phyloP scores from a whole-genome alignment of 2,113 vertebrate species.

The Corythornis vintsioides region DNA sequence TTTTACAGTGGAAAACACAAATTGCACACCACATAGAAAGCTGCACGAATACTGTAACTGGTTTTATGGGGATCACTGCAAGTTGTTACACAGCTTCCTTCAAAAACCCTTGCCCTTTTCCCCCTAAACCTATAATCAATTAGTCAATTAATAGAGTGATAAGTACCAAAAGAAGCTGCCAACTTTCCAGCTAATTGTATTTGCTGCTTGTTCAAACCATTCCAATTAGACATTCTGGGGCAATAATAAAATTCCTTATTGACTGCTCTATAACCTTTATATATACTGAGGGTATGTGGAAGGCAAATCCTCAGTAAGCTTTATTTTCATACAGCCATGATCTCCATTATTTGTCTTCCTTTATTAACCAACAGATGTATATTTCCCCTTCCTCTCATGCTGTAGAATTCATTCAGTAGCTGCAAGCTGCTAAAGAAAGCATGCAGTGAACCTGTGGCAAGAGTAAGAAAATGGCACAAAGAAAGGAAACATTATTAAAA shows the following conservation, averaged over 20 bases:
- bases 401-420: not conserved
- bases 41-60: not conserved
- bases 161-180: not conserved
- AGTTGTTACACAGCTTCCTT: not conserved
- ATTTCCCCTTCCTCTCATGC: not conserved
- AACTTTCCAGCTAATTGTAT: not conserved
- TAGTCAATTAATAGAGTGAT: not conserved
- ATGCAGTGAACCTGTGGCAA: not conserved
- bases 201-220: not conserved
- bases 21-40: not conserved
- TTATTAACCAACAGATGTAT: not conserved
- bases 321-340: not conserved
- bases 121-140: not conserved
- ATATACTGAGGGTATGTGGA: not conserved
- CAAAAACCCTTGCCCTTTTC: not conserved
- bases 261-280: not conserved
- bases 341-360: not conserved
- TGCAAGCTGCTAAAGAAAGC: not conserved
- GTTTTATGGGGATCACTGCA: not conserved
- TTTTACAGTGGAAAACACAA: conserved; percentile 23
- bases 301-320: not conserved
- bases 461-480: not conserved
- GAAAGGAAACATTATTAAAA: not conserved
- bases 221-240: not conserved
- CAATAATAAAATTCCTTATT: not conserved